Evolutionary conservation across 2,113 vertebrate species (phyloP).

Genomic region (Corythornis madagascariensis): DNA sequence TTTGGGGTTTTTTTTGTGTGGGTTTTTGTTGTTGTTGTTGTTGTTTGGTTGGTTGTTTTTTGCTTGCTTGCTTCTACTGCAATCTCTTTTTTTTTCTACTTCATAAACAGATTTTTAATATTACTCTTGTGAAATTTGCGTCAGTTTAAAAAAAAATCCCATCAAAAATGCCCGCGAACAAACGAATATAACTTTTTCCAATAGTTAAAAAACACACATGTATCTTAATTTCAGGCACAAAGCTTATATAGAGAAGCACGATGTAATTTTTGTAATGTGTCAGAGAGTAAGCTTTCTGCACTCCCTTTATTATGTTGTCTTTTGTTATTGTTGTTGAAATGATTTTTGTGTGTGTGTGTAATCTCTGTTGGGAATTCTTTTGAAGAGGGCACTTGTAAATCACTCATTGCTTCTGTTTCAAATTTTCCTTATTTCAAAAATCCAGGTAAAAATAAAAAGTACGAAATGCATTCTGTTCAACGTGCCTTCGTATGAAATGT

Average conservation of each 20-base stretch:
- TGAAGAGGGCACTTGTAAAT: conserved; percentile 72
- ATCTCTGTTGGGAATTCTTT: conserved; percentile 65
- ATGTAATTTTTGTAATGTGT: conserved; percentile 49
- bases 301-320: conserved; percentile 30
- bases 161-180: neutral
- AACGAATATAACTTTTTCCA: neutral
- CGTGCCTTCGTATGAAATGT: neutral
- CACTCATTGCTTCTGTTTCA: conserved; percentile 41
- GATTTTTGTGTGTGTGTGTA: conserved; percentile 4
- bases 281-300: conserved; percentile 15
- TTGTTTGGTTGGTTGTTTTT: neutral
- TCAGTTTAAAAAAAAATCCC: neutral
- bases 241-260: neutral
- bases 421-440: conserved; percentile 50
- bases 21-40: no score
- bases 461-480: neutral
- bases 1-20: no score
- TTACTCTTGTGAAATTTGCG: neutral
- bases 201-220: neutral
- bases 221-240: conserved; percentile 7
- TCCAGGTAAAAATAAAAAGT: neutral
- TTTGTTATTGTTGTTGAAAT: conserved; percentile 51
- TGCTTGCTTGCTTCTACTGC: neutral
- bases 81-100: neutral
- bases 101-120: neutral